Base-by-base conservation (phyloP, 2,797 vertebrate genomes). In the Odontamblyopus rebecca region DNA sequence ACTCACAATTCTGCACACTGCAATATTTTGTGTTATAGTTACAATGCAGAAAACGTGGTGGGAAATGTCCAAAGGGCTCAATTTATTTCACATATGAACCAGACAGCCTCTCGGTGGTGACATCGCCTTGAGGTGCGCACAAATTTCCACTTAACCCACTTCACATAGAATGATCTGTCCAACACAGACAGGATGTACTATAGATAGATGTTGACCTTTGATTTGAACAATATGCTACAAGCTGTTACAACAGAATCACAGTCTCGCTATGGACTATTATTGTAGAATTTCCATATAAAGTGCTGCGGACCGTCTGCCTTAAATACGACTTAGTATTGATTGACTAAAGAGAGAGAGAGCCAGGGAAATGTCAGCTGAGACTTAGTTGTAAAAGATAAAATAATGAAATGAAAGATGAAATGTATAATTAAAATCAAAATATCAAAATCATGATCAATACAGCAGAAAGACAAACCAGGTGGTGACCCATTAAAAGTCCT, bases 21-120 rank as follows among this genome's bases (percentile, higher is more conserved):
- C 6, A 60, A 15, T 48, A 13, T 56, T 11, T 1, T 53, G 51
- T 53, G 54, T 56, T 56, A 23, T 23, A 56, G 23, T 26, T 56
- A 56, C 54, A 56, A 56, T 56, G 59, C 23, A 72, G 7, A 11
- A 57, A 57, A 57, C 11, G 23, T 61, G 29, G 29, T 29, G 59
- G 29, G 29, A 61, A 61, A 61, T 61, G 59, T 61, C 59, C 59
- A 61, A 61, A 61, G 59, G 59, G 59, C 59, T 61, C 59, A 61
- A 61, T 61, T 61, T 61, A 30, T 61, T 61, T 32, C 59, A 30
- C 29, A 61, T 61, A 67, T 66, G 67, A 61, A 61, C 12, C 29
- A 61, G 56, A 61, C 59, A 18, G 35, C 35, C 8, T 38, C 35
- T 9, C 7, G 0, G 35, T 38, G 35, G 26, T 6, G 27, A 32